These are phyloP conservation scores for Ictalurus furcatus DNA, from an alignment of 2,113 vertebrate genomes.

Conservation along the genomic window DNA sequence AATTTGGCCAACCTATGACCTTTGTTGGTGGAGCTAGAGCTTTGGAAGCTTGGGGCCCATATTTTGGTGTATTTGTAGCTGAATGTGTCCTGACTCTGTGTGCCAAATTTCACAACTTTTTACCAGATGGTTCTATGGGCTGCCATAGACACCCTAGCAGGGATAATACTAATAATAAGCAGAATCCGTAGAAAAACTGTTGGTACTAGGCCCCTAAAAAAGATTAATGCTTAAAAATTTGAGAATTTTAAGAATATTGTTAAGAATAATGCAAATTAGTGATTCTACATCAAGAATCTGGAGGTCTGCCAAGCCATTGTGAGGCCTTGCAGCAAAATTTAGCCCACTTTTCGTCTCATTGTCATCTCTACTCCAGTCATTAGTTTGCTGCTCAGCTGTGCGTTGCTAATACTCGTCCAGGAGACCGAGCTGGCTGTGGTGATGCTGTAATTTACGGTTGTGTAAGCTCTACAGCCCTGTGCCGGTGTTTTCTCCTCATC, in stretches of 20 bases:
- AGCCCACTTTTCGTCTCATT: background rate
- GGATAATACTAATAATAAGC: background rate
- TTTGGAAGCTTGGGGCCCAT: too few species aligned
- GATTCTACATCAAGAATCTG: background rate
- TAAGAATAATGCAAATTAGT: background rate
- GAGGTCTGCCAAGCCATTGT: background rate
- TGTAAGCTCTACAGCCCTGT: conserved; percentile 2
- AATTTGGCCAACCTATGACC: too few species aligned
- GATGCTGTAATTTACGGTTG: conserved; percentile 32
- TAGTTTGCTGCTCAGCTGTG: background rate
- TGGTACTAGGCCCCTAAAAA: too few species aligned
- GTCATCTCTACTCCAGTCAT: conserved; percentile 19
- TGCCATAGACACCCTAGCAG: too few species aligned
- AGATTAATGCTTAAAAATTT: background rate
- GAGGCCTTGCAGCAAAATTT: background rate
- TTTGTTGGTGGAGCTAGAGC: too few species aligned
- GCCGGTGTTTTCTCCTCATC: conserved; percentile 10
- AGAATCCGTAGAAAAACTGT: background rate
- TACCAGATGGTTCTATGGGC: too few species aligned
- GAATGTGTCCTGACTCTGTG: too few species aligned
- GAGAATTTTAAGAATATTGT: background rate
- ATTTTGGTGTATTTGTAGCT: too few species aligned
- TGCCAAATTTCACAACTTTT: too few species aligned
- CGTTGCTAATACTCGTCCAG: conserved; percentile 6
- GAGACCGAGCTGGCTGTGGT: background rate